These are phyloP conservation scores for Peromyscus attwateri DNA, from an alignment of 2,797 vertebrate species.

Conservation along the genomic window DNA sequence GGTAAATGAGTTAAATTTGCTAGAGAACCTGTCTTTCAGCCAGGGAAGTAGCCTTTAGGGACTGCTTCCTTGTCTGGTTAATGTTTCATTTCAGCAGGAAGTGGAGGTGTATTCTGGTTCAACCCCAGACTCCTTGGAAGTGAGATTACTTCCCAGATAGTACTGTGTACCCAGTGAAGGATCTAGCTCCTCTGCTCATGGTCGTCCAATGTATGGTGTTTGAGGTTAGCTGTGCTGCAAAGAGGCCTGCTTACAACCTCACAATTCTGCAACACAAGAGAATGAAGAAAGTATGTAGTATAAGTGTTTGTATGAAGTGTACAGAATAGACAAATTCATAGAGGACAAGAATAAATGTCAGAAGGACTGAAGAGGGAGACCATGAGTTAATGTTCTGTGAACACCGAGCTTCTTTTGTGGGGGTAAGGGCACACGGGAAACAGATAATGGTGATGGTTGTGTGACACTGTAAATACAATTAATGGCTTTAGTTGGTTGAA, in stretches of 20 bases:
- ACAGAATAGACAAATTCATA: background rate
- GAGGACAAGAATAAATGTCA: background rate
- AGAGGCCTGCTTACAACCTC: background rate
- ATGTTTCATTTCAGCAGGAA: background rate
- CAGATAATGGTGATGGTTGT: background rate
- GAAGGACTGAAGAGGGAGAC: background rate
- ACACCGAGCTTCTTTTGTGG: background rate
- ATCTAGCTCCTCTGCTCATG: rapidly evolving
- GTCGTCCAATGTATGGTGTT: rapidly evolving
- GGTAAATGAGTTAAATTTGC: background rate
- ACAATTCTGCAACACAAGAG: background rate
- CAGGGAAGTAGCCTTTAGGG: background rate
- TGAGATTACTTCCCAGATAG: background rate
- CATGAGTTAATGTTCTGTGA: background rate
- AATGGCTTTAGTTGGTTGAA: background rate
- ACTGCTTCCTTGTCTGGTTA: background rate
- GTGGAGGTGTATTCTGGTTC: background rate
- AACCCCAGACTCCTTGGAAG: background rate
- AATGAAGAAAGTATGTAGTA: background rate
- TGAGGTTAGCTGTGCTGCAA: background rate
- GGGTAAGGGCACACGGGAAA: background rate
- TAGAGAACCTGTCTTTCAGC: background rate
- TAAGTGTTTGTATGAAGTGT: background rate
- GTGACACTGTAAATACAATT: background rate
- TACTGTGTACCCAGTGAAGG: background rate